Percentiles rank a stretch among this genome's conserved stretches.
These are phyloP conservation scores for Oriolus oriolus DNA, from an alignment of 2,113 vertebrate genomes.

Conservation along the genomic window DNA sequence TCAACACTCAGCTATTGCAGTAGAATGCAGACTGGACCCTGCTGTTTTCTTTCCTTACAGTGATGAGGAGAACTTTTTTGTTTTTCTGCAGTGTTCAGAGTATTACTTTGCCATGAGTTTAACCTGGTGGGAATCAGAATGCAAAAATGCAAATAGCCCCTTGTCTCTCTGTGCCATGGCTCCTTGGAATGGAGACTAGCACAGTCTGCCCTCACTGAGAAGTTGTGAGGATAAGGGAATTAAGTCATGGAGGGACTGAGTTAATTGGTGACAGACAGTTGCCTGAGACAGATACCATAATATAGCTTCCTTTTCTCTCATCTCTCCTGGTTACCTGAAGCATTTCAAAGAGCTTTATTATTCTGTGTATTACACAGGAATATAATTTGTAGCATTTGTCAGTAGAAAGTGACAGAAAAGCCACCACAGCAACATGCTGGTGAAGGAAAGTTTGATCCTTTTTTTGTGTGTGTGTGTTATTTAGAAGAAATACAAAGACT, in stretches of 20 bases:
- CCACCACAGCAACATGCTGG: neutral
- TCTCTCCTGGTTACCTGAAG: neutral
- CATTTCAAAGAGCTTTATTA: neutral
- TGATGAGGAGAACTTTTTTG: neutral
- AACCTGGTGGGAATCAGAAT: neutral
- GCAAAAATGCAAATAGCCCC: neutral
- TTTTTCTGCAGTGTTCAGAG: neutral
- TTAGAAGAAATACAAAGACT: neutral
- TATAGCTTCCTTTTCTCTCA: neutral
- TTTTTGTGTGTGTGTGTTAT: neutral
- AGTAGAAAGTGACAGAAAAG: neutral
- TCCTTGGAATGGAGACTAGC: neutral
- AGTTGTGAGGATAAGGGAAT: neutral
- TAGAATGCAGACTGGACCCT: neutral
- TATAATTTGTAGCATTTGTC: neutral
- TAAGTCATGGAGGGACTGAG: neutral
- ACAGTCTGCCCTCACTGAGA: neutral
- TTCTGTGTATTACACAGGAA: neutral
- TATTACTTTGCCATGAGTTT: neutral
- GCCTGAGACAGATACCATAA: neutral
- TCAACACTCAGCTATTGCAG: neutral
- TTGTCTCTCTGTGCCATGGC: rapidly evolving
- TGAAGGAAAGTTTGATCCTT: neutral
- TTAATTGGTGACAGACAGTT: neutral
- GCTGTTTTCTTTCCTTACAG: neutral